Base-by-base conservation (phyloP, 1,140 invertebrate species). In the Zaprionus ornatus region DNA sequence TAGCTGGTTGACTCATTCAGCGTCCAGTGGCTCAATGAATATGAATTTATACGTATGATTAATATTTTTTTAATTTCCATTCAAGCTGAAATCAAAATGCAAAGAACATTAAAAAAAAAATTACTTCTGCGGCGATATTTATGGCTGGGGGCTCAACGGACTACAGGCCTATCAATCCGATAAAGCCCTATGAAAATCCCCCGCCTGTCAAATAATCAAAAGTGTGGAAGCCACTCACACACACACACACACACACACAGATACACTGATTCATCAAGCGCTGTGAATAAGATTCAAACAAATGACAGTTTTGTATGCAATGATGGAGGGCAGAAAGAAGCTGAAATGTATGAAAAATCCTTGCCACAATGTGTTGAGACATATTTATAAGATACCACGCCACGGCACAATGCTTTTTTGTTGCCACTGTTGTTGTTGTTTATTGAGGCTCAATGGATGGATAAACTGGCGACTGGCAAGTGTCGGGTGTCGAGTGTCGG, bases 181-280 rank as follows among this genome's bases (percentile, higher is more conserved):
- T 68, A 25, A 73, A 77, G 42, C 59, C 63, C 12, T 54, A 42
- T 48, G 59, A 60, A 78, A 78, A 74, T 74, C 72, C 72, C 67
- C 17, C 40, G 61, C 32, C 63, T 73, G 77, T 73, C 77, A 77
- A 64, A 59, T 60, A 77, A 73, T 68, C 63, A 77, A 79, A 77
- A 73, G 62, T 68, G 74, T 55, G 57, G 59, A 77, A 64, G 56
- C 67, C 50, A 62, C 61, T 60, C 55, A 21, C 54, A 55, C 50
- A 54, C 50, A 54, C 19, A 19, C 17, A 50, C 13, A 29, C 27
- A n/a, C 12, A 32, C 15, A 7, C 4, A 7, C 3, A 55, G 54
- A 56, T 3, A 57, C n/a, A 57, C 23, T 50, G 45, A 21, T 35
- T n/a, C 23, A 19, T 66, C 50, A 65, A 65, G 50, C 50, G 27